Evolutionary conservation across 1,140 invertebrate species (phyloP), one percentile per base, ranked within the genome.

Genomic region (Rhopalosiphum padi): DNA sequence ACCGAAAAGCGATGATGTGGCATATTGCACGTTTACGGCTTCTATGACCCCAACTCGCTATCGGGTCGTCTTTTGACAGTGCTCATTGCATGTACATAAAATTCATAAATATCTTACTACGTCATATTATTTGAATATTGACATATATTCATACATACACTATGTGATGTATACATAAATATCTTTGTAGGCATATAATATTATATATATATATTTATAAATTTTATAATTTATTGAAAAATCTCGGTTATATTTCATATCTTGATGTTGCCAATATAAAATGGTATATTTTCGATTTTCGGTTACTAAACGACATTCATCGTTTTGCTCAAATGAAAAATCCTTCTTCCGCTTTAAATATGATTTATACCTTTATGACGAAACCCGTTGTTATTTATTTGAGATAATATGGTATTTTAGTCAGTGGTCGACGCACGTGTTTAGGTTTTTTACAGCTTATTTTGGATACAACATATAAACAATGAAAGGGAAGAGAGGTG

Each of bases 391-490:
- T 92, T 92, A 92, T 92, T 92, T 92, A 83, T 92, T 92, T 68
- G 68, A 51, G 77, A 92, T 92, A 92, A 83, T 92, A 82, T 83
- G 91, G 46, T 92, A 92, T 92, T 92, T 92, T 23, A 53, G 91
- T 48, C 90, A 43, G 68, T 46, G 68, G 68, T 35, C 25, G 68
- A 0, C 46, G 91, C 68, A 92, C 91, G 91, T 92, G 91, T 92
- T 83, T 83, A 25, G 91, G 91, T 82, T 92, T 92, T 92, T 85
- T 92, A 92, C 91, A 22, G 77, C 91, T 92, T 85, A 92, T 92
- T 92, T 92, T 51, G n/a, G 77, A 82, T 51, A 85, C 30, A 91
- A 89, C 25, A 22, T 53, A 9, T 35, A n/a, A 48, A 89, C 87
- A 51, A 7, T 9, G 30, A 35, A 1, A n/a, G 4, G n/a, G 22